A percentile compares a stretch with the other conserved stretches of the same genome.
phyloP scores from a whole-genome alignment of 2,888 invertebrate species.

The Plebejus argus region DNA sequence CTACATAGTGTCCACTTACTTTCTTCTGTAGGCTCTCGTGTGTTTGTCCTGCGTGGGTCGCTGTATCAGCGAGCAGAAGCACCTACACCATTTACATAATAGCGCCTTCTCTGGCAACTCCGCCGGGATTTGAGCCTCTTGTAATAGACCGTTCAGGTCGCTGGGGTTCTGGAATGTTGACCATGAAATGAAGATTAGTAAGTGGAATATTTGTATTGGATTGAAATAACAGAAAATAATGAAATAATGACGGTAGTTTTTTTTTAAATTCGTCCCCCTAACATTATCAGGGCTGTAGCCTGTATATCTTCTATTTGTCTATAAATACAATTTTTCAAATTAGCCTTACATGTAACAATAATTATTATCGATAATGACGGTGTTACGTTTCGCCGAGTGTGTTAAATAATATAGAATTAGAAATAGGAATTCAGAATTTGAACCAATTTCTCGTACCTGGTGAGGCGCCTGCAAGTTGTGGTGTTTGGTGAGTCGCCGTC shows the following conservation, averaged over 20 bases:
- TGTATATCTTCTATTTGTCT: no score
- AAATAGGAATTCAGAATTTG: no score
- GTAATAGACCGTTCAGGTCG: conserved; percentile 80
- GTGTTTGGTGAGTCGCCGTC: conserved; percentile 87
- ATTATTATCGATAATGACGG: no score
- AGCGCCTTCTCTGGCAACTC: conserved; percentile 85
- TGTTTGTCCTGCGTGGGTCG: conserved; percentile 83
- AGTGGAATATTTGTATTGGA: no score
- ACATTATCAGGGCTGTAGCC: no score
- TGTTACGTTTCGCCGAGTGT: no score
- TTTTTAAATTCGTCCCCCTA: no score
- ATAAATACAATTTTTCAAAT: no score
- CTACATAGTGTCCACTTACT: conserved; percentile 52
- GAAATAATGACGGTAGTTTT: no score
- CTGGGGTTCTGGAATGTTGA: conserved; percentile 67
- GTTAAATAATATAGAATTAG: no score
- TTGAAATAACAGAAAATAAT: no score
- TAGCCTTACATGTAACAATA: no score
- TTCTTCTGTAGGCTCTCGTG: conserved; percentile 64
- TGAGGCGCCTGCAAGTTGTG: conserved; percentile 88
- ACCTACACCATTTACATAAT: conserved; percentile 90
- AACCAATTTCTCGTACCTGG: conserved; percentile 53
- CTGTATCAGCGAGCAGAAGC: conserved; percentile 87
- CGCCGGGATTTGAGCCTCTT: conserved; percentile 85
- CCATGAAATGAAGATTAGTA: neutral